phyloP scores from a whole-genome alignment of 2,797 vertebrate genomes.

The Acanthis flammea region DNA sequence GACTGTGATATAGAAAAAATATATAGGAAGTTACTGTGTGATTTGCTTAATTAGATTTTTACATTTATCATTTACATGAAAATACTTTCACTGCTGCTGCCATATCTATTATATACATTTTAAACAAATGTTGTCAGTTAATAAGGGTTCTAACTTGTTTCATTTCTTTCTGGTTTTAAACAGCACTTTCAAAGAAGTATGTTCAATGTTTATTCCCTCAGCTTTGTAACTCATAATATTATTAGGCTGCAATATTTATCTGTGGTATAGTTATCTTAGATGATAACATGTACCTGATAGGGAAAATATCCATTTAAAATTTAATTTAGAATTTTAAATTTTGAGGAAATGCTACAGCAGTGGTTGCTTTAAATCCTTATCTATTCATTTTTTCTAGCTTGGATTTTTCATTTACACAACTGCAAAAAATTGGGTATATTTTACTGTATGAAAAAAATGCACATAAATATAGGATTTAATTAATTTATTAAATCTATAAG shows the following conservation, averaged over 20 bases:
- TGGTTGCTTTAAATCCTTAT: not conserved
- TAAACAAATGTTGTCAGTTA: not conserved
- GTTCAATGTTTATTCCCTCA: not conserved
- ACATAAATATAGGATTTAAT: not conserved
- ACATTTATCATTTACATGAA: not conserved
- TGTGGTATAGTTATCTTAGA: not conserved
- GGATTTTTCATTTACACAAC: not conserved
- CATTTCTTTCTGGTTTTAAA: not conserved
- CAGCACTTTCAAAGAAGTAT: not conserved
- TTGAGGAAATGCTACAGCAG: not conserved
- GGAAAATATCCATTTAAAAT: not conserved
- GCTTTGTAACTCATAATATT: not conserved
- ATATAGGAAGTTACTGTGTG: not conserved
- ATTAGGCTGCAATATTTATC: not conserved
- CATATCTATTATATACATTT: not conserved
- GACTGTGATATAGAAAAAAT: not conserved
- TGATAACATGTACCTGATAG: not conserved
- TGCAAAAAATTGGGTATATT: not conserved
- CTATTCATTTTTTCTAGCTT: not conserved
- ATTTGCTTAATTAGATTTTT: not conserved
- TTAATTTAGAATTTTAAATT: not conserved
- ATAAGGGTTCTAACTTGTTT: not conserved
- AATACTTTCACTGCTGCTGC: not conserved
- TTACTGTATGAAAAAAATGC: not conserved
- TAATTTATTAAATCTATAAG: not conserved